Evolutionary conservation across 1,140 invertebrate genomes (phyloP), one percentile per base, ranked within the genome.

Genomic region (Hyposmocoma kahamanoa): DNA sequence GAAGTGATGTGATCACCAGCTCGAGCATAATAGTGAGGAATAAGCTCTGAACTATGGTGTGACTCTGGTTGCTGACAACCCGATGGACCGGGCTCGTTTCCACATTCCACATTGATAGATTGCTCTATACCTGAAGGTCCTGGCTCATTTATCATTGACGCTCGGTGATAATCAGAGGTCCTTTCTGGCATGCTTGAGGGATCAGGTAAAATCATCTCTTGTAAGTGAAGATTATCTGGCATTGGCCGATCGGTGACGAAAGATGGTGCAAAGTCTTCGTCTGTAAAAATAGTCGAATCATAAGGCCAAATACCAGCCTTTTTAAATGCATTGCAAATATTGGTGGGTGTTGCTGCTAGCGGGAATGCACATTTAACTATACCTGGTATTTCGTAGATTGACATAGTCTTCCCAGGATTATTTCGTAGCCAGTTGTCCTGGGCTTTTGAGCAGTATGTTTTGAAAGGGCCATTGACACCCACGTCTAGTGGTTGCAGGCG

Each of bases 401-500:
- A 66, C 6, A 77, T 56, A 11, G 59, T 59, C 41, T 44, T 53
- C 19, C 62, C 67, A 49, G 69, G 62, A 53, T 81, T 59, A 6
- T 22, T 53, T 17, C 66, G 19, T 11, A 81, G 44, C 72, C 72
- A 81, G 5, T 53, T 50, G 55, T 57, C 52, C 17, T 64, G 22
- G 42, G 53, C 53, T 49, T 65, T 59, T 20, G 63, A 57, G 52
- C 71, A 71, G 57, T 67, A 77, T 4, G 53, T 62, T 24, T 62
- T 77, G 24, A 83, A 53, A 8, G 78, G 63, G 41, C 59, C 59
- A 66, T 80, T 80, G 49, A 73, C 75, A 47, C 53, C 59, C 48
- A 84, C 70, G 66, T 85, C 83, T 18, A 68, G 52, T 19, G 72
- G 64, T 47, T 86, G 80, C 44, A 84, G 52, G 6, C 63, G 49